Percentiles rank a stretch among this genome's conserved stretches.
Conservation (phyloP, 2,797 vertebrate genomes). For the Silurus lanzhouensis region DNA sequence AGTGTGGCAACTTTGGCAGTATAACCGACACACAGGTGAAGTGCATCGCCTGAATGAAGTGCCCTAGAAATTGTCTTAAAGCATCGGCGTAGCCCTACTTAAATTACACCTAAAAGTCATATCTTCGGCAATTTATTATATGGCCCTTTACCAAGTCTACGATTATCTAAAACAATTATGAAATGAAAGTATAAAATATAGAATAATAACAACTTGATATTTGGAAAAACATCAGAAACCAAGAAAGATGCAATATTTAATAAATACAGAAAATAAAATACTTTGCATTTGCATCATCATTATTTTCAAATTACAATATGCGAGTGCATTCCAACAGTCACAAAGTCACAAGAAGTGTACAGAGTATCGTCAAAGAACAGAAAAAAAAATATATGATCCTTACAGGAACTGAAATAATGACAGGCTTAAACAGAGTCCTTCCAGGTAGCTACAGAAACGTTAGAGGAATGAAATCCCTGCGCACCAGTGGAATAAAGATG, state of each 20-base stretch:
- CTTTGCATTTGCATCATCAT: slow-evolving; percentile 40
- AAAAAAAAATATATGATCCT: slow-evolving; percentile 2
- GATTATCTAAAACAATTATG: slow-evolving; percentile 3
- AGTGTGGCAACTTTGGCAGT: not conserved
- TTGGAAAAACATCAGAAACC: slow-evolving; percentile 35
- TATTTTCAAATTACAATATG: slow-evolving; percentile 46
- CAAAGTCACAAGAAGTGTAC: slow-evolving; percentile 44
- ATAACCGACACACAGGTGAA: not conserved
- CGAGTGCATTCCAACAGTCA: slow-evolving; percentile 45
- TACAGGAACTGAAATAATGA: slow-evolving; percentile 28
- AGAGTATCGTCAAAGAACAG: slow-evolving; percentile 6
- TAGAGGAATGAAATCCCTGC: slow-evolving; percentile 28
- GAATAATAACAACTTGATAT: slow-evolving; percentile 11
- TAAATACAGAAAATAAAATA: slow-evolving; percentile 43
- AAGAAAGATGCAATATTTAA: slow-evolving; percentile 49
- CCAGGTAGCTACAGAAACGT: slow-evolving; percentile 31
- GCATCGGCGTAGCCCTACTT: not conserved
- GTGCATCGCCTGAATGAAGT: not conserved
- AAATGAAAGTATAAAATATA: not conserved
- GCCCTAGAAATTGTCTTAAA: not conserved
- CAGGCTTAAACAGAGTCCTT: slow-evolving; percentile 27
- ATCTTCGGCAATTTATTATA: not conserved
- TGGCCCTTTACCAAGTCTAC: not conserved
- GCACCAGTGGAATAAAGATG: slow-evolving; percentile 29
- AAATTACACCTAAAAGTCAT: not conserved